Percentiles rank a stretch among this genome's conserved stretches.
These are phyloP conservation scores for Drosophila funebris DNA, from an alignment of 1,140 invertebrate species.

Conservation along the genomic window DNA sequence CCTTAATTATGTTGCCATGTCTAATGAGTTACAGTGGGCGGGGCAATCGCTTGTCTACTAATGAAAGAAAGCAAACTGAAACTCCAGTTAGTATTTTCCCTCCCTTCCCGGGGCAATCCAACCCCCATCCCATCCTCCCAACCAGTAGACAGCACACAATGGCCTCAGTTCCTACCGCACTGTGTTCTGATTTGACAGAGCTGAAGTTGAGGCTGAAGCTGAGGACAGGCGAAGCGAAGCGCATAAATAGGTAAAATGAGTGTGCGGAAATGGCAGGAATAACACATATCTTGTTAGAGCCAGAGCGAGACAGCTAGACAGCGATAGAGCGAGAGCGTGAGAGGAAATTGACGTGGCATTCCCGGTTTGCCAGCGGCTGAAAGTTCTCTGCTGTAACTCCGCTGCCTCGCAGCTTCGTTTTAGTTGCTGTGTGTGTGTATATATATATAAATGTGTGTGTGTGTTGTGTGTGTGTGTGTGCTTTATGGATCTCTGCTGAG, in stretches of 20 bases:
- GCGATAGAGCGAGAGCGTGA: neutral
- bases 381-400: neutral
- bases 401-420: conserved; percentile 14
- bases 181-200: conserved; percentile 66
- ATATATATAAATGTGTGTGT: neutral
- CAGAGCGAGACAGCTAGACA: conserved; percentile 1
- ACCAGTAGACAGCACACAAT: conserved; percentile 1
- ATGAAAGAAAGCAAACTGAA: conserved; percentile 71
- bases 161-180: conserved; percentile 67
- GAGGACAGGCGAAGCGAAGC: conserved; percentile 25
- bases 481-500: conserved; percentile 19
- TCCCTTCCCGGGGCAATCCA: too few species aligned
- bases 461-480: neutral
- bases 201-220: conserved; percentile 24
- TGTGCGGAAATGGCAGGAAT: conserved; percentile 47
- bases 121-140: neutral
- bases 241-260: conserved; percentile 56
- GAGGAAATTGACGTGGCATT: conserved; percentile 38
- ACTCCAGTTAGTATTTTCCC: conserved; percentile 58
- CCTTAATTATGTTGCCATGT: conserved; percentile 65
- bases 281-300: conserved; percentile 61
- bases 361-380: conserved; percentile 23
- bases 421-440: neutral
- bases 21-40: conserved; percentile 50
- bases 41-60: conserved; percentile 52